Percentiles rank a stretch among this genome's conserved stretches.
phyloP scores from a whole-genome alignment of 1,140 invertebrate genomes.

The Drosophila parabipectinata region DNA sequence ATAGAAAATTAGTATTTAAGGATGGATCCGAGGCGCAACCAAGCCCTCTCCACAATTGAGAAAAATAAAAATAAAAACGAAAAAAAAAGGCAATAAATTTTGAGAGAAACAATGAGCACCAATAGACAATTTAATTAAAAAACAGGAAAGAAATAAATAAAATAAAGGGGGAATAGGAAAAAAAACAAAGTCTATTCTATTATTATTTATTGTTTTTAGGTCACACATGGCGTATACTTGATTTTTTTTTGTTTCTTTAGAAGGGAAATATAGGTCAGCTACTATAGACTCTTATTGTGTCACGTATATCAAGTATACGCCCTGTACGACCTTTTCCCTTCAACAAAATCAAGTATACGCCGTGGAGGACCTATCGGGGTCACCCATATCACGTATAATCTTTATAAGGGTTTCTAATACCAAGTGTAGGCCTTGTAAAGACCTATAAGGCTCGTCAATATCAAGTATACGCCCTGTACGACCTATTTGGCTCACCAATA shows the following conservation, averaged over 20 bases:
- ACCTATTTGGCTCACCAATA: background rate
- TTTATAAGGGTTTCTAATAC: too few species aligned
- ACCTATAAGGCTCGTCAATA: too few species aligned
- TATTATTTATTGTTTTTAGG: background rate
- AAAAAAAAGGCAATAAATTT: background rate
- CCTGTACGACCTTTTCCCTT: too few species aligned
- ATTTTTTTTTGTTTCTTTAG: background rate
- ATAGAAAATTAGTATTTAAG: slow-evolving; percentile 55
- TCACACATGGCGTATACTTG: background rate
- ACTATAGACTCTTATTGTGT: too few species aligned
- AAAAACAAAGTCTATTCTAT: background rate
- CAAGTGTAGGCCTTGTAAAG: too few species aligned
- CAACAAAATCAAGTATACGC: too few species aligned
- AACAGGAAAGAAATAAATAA: background rate
- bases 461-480: too few species aligned
- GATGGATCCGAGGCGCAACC: slow-evolving; percentile 13
- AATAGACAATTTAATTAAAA: slow-evolving; percentile 4
- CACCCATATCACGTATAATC: too few species aligned
- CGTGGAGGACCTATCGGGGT: too few species aligned
- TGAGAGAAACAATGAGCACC: background rate
- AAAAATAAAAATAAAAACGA: background rate
- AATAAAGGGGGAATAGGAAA: background rate
- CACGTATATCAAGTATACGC: too few species aligned
- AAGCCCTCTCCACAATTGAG: slow-evolving; percentile 7
- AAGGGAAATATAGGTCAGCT: too few species aligned